These are phyloP conservation scores for Notothenia coriiceps DNA, from an alignment of 2,113 vertebrate species.

Conservation along the genomic window DNA sequence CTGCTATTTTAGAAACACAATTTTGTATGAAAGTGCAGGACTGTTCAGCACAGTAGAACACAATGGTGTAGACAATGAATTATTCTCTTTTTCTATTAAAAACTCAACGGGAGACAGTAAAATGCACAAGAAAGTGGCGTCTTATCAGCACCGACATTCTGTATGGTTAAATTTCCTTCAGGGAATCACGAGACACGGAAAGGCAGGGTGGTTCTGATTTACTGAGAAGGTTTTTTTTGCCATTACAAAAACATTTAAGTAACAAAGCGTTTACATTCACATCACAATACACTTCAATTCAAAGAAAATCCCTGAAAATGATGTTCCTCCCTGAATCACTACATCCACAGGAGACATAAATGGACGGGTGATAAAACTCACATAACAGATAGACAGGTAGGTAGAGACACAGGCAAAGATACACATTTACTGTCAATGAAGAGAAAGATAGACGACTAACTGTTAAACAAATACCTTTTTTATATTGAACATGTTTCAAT, in stretches of 20 bases:
- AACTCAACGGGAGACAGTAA: constrained; percentile 33
- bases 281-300: constrained; percentile 53
- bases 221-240: constrained; percentile 13
- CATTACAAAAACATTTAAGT: constrained; percentile 35
- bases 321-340: constrained; percentile 17
- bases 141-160: constrained; percentile 69
- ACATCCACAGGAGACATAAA: constrained; percentile 1
- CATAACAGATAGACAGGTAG: neutral
- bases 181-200: constrained; percentile 15
- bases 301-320: constrained; percentile 28
- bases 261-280: constrained; percentile 36
- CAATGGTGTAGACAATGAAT: constrained; percentile 74
- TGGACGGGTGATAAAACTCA: neutral
- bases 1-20: constrained; percentile 62
- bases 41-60: constrained; percentile 60
- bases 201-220: constrained; percentile 24
- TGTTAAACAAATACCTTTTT: no score
- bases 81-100: constrained; percentile 61
- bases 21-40: constrained; percentile 49
- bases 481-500: neutral
- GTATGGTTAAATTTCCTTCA: constrained; percentile 61
- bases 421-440: neutral
- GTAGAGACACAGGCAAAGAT: neutral
- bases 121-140: constrained; percentile 42
- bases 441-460: neutral